phyloP scores from a whole-genome alignment of 2,113 vertebrate genomes.

The Alces alces region DNA sequence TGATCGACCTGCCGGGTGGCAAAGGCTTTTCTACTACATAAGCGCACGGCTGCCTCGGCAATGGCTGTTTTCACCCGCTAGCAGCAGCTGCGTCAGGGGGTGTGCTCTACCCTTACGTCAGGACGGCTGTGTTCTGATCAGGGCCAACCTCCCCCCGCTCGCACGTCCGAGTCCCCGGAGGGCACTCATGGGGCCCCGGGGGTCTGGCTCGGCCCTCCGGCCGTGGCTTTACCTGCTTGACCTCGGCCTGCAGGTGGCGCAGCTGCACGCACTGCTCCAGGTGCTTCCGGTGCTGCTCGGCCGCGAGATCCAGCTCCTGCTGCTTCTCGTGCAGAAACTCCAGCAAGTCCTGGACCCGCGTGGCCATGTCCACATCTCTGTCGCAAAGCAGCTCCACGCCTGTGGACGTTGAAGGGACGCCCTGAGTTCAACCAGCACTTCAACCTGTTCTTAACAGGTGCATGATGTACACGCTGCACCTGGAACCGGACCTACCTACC shows the following conservation, averaged over 20 bases:
- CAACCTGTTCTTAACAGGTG: rapidly evolving
- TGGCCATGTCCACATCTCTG: slow-evolving; percentile 97
- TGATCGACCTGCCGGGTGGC: not conserved
- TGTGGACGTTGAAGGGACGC: not conserved
- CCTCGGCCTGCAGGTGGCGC: slow-evolving; percentile 97
- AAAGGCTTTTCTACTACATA: not conserved
- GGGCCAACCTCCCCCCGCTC: rapidly evolving
- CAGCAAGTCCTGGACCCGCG: slow-evolving; percentile 94
- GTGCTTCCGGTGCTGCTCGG: slow-evolving; percentile 95
- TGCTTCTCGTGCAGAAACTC: slow-evolving; percentile 99
- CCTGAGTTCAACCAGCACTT: not conserved
- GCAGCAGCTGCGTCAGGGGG: not conserved
- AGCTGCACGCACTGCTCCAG: slow-evolving; percentile 98
- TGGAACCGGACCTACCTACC: not conserved
- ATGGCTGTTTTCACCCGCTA: not conserved
- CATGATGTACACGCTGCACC: rapidly evolving
- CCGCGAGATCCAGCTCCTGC: slow-evolving; percentile 93
- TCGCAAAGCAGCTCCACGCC: slow-evolving; percentile 97
- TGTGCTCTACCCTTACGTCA: rapidly evolving
- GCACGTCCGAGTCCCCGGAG: not conserved
- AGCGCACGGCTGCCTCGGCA: not conserved
- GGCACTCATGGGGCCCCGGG: rapidly evolving
- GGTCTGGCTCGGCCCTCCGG: rapidly evolving
- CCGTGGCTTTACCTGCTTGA: slow-evolving; percentile 89
- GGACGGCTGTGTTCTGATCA: not conserved